phyloP scores from a whole-genome alignment of 2,888 invertebrate genomes.

The Herminia tarsipennalis region DNA sequence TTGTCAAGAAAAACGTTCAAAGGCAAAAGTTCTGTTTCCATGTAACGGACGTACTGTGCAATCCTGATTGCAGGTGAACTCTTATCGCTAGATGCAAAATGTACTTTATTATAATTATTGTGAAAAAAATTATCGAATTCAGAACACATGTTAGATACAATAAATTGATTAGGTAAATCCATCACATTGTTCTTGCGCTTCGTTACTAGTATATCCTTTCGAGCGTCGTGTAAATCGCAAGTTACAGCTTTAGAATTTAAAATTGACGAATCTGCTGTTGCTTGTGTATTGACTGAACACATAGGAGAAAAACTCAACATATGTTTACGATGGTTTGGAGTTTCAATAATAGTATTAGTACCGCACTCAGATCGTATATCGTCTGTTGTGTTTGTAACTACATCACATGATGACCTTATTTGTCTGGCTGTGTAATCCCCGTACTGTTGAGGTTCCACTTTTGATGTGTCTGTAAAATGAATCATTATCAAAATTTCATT shows the following conservation, averaged over 20 bases:
- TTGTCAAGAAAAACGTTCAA: constrained; percentile 64
- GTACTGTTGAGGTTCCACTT: not conserved
- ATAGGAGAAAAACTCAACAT: constrained; percentile 59
- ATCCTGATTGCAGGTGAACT: constrained; percentile 60
- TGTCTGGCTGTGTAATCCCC: not conserved
- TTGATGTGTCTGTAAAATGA: constrained; percentile 27
- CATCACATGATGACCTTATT: constrained; percentile 28
- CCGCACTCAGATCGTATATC: not conserved
- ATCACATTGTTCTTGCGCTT: constrained; percentile 9
- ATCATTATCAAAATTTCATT: not conserved
- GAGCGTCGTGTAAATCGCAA: constrained; percentile 25
- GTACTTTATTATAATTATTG: constrained; percentile 4
- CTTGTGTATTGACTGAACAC: constrained; percentile 57
- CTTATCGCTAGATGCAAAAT: constrained; percentile 19
- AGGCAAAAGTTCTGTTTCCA: constrained; percentile 70
- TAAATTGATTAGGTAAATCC: constrained; percentile 10
- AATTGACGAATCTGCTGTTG: constrained; percentile 16
- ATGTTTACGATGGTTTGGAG: constrained; percentile 30
- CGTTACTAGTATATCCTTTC: constrained; percentile 16
- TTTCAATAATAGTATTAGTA: constrained; percentile 4
- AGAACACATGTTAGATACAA: constrained; percentile 5
- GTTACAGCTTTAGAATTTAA: constrained; percentile 36
- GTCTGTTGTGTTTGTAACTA: constrained; percentile 37
- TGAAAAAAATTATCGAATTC: constrained; percentile 7
- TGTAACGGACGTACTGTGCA: constrained; percentile 54